Evolutionary conservation across 92 coral and sea anemone species (phyloP), one percentile per base, ranked within the genome.

Genomic region (Bergia sp.): DNA sequence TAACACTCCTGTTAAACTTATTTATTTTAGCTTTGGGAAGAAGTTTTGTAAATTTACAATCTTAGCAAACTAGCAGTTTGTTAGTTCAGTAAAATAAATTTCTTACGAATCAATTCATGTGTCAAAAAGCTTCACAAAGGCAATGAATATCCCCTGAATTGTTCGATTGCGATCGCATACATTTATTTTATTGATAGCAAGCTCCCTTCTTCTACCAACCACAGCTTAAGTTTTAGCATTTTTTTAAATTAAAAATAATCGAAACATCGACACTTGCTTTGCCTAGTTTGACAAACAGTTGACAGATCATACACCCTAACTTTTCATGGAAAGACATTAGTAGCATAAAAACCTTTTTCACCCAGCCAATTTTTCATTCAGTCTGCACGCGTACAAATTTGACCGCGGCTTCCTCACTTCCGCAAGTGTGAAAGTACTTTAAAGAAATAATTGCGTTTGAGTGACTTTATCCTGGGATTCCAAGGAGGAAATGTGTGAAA

Each of bases 31-130:
- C 73, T 91, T 91, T 91, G 92, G 93, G 95, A 92, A 95, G 89
- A 90, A 93, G 92, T 93, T 94, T 95, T 95, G 98, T 95, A 95
- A 95, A 95, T 93, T 93, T 95, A 91, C 98, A 92, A 93, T 93
- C 96, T 90, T 92, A 92, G 93, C 96, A 91, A 95, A 93, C 92
- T 89, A 90, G 93, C 91, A 89, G 95, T 93, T 95, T 95, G 98
- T 95, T 92, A 92, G 96, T 89, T 91, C 98, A 91, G 92, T 90
- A 91, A 92, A 95, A 95, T 95, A 95, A 95, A 95, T 95, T 95
- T 95, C 88, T 93, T 88, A 95, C 94, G 96, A 95, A 95, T 89
- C 92, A 92, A 90, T 93, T 49, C 76, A 69, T 73, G 64, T 72
- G 87, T 84, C 87, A 84, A 45, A 29, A 37, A 71, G 78, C 65